Conservation (phyloP, 2,888 invertebrate genomes). For the Nomada hirtipes region DNA sequence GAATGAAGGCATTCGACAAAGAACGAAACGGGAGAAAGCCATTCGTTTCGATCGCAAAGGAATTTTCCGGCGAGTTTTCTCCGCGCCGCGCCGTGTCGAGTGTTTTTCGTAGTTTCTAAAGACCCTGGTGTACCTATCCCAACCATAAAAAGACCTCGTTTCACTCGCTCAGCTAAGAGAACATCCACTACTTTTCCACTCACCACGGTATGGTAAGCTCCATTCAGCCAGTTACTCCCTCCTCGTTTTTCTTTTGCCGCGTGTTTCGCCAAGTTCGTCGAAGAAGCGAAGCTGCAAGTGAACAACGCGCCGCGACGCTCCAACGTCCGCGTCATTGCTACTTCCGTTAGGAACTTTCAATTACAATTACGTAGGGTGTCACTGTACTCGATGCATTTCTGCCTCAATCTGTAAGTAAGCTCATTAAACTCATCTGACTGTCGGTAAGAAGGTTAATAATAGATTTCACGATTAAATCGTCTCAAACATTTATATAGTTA, state of each 20-base stretch:
- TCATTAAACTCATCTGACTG: constrained; percentile 69
- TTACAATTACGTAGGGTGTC: constrained; percentile 69
- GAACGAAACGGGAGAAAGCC: not conserved
- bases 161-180: constrained; percentile 43
- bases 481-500: constrained; percentile 30
- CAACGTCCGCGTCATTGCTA: constrained; percentile 32
- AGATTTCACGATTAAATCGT: constrained; percentile 19
- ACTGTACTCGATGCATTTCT: constrained; percentile 64
- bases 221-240: constrained; percentile 48
- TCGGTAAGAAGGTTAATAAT: constrained; percentile 36
- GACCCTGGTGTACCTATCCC: constrained; percentile 33
- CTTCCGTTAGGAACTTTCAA: constrained; percentile 67
- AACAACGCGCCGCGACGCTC: constrained; percentile 39
- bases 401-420: constrained; percentile 37
- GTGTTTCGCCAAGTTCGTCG: constrained; percentile 47
- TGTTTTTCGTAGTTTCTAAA: constrained; percentile 55
- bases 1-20: constrained; percentile 2
- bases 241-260: constrained; percentile 14
- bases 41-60: constrained; percentile 28
- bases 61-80: constrained; percentile 24
- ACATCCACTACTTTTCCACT: constrained; percentile 27
- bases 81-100: not conserved
- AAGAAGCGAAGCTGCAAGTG: constrained; percentile 57
- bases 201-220: constrained; percentile 41
- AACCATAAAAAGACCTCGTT: constrained; percentile 38